Percentiles rank a stretch among this genome's conserved stretches.
phyloP scores from a whole-genome alignment of 2,888 invertebrate genomes.

The Xestoiulus laeticollis region DNA sequence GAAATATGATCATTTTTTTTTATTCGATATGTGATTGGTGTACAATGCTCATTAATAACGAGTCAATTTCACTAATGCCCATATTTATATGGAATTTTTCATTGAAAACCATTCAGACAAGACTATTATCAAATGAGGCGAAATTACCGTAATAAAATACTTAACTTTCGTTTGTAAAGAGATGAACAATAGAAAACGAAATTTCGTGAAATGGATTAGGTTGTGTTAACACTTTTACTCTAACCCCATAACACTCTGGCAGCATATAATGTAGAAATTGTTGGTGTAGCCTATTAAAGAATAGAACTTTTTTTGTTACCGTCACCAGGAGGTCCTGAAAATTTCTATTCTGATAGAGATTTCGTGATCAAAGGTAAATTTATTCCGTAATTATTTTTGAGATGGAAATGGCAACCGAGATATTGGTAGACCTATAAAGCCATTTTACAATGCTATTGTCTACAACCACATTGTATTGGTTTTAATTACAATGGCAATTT shows the following conservation, averaged over 20 bases:
- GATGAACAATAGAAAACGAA: not conserved
- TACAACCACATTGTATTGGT: not conserved
- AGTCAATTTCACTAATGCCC: not conserved
- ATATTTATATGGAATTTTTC: not conserved
- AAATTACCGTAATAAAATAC: constrained; percentile 21
- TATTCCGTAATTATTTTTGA: not conserved
- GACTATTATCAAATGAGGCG: not conserved
- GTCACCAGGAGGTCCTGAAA: not conserved
- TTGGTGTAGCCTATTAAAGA: not conserved
- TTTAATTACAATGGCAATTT: constrained; percentile 19
- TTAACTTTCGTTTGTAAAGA: not conserved
- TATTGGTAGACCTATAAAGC: not conserved
- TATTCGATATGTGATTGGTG: not conserved
- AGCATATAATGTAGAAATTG: not conserved
- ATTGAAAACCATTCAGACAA: not conserved
- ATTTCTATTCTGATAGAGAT: not conserved
- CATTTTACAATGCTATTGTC: not conserved
- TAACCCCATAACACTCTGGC: not conserved
- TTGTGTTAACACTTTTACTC: constrained; percentile 22
- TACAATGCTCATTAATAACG: not conserved
- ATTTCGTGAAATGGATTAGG: constrained; percentile 17
- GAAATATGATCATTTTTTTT: not conserved
- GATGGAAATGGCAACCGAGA: not conserved
- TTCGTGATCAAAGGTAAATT: not conserved
- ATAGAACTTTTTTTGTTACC: not conserved